Evolutionary conservation across 2,797 vertebrate species (phyloP).

Genomic region (Mycteria americana): DNA sequence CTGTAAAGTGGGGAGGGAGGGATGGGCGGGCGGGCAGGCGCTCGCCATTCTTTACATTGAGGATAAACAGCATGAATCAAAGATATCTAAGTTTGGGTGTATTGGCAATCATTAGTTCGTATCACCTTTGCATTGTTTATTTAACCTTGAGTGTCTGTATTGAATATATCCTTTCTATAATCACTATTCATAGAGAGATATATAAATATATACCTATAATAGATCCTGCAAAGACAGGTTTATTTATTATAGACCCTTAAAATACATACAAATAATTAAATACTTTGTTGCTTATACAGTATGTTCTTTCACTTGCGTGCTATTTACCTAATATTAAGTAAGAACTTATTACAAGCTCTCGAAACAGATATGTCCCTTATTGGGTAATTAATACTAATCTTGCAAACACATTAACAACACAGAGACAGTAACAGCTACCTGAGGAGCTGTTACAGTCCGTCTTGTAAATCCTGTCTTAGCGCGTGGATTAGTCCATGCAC

Average conservation of each 20-base stretch:
- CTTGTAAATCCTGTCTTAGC: constrained; percentile 61
- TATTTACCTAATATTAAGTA: constrained; percentile 44
- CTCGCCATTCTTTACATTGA: background rate
- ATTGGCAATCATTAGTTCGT: background rate
- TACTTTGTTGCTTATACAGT: background rate
- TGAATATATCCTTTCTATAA: background rate
- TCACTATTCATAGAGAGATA: background rate
- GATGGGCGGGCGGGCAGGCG: background rate
- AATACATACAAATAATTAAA: constrained; percentile 7
- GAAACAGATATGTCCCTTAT: constrained; percentile 42
- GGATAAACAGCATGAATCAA: background rate
- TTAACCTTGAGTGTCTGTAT: background rate
- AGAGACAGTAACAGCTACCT: constrained; percentile 54
- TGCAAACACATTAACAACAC: constrained; percentile 58
- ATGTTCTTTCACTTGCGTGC: constrained; percentile 21
- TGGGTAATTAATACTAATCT: constrained; percentile 61
- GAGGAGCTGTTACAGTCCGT: constrained; percentile 53
- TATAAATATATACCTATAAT: background rate
- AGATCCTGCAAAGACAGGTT: background rate
- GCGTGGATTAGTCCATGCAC: constrained; percentile 37
- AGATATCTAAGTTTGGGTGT: background rate
- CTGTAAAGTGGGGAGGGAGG: background rate
- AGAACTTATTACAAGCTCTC: constrained; percentile 28
- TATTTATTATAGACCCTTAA: background rate
- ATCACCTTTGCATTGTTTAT: background rate